Evolutionary conservation across 2,797 vertebrate genomes (phyloP).

Genomic region (Argentina silus): DNA sequence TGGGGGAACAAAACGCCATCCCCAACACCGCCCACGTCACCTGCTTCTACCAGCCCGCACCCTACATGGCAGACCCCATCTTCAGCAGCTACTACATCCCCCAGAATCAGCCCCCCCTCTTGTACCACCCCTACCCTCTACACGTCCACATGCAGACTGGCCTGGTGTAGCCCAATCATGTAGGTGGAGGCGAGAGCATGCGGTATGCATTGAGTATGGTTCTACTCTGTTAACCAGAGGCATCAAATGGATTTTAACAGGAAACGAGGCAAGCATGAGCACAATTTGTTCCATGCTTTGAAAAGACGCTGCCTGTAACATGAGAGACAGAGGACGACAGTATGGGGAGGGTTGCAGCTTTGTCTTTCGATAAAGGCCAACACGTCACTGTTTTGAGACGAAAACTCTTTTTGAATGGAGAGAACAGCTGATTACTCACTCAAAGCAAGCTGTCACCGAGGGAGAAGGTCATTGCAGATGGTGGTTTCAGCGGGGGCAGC

Average conservation of each 20-base stretch:
- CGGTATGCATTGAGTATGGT: slow-evolving; percentile 59
- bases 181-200: slow-evolving; percentile 49
- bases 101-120: slow-evolving; percentile 81
- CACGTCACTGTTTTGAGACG: slow-evolving; percentile 46
- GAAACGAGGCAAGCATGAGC: slow-evolving; percentile 43
- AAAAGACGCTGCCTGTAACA: slow-evolving; percentile 55
- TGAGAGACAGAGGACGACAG: slow-evolving; percentile 32
- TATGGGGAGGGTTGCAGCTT: slow-evolving; percentile 29
- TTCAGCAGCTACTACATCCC: slow-evolving; percentile 89
- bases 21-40: slow-evolving; percentile 91
- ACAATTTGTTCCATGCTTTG: slow-evolving; percentile 63
- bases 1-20: slow-evolving; percentile 96
- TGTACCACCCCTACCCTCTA: slow-evolving; percentile 89
- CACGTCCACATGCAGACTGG: slow-evolving; percentile 85
- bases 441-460: slow-evolving; percentile 26
- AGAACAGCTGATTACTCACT: slow-evolving; percentile 23
- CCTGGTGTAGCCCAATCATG: slow-evolving; percentile 76
- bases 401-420: slow-evolving; percentile 41
- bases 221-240: slow-evolving; percentile 53
- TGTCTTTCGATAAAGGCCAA: slow-evolving; percentile 39
- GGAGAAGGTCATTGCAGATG: slow-evolving; percentile 30
- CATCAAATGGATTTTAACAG: slow-evolving; percentile 56
- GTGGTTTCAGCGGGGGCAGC: slow-evolving; percentile 24
- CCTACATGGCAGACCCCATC: slow-evolving; percentile 87
- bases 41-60: slow-evolving; percentile 95